Evolutionary conservation across 2,113 vertebrate species (phyloP), one percentile per base, ranked within the genome.

Genomic region (Psammodynastes pulverulentus): DNA sequence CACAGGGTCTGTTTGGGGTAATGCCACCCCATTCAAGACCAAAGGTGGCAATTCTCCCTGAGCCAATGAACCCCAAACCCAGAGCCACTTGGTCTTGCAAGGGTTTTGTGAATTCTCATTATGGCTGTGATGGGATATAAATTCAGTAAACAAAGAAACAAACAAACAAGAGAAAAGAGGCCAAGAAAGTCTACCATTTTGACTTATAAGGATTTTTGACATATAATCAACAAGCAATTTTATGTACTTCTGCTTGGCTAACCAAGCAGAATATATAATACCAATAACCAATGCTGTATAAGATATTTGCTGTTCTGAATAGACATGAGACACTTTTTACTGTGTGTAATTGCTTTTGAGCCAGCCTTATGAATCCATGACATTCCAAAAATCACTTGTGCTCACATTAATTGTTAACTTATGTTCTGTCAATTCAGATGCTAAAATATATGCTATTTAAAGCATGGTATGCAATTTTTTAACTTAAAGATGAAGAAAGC

Each of bases 351-450:
- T 94, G 95, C 89, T 94, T 94, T 1, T 88, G 95, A 92, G 86
- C 13, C 91, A 91, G 90, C 95, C 96, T 95, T 88, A 93, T 94
- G 95, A 79, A 94, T 90, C 91, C 92, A 23, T 88, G 93, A 89
- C 93, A 95, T 53, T 84, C 90, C 90, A 17, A 95, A 92, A 90
- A 90, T 93, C 86, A 92, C 95, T 95, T 9, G 67, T 43, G 0
- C 72, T 94, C 45, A 3, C 88, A 95, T 89, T 94, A 95, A 93
- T 95, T 94, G 91, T 53, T 93, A 94, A 89, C n/a, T 87, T 91
- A 87, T 43, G 0, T 93, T 23, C 92, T 84, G 39, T 86, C 94
- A 6, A 89, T 26, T 94, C 95, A 87, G 92, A 34, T 88, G 49
- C 84, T 58, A 86, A 87, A 90, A 92, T 17, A 48, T 90, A 52